phyloP scores from a whole-genome alignment of 2,113 vertebrate genomes.

The Callospermophilus lateralis region DNA sequence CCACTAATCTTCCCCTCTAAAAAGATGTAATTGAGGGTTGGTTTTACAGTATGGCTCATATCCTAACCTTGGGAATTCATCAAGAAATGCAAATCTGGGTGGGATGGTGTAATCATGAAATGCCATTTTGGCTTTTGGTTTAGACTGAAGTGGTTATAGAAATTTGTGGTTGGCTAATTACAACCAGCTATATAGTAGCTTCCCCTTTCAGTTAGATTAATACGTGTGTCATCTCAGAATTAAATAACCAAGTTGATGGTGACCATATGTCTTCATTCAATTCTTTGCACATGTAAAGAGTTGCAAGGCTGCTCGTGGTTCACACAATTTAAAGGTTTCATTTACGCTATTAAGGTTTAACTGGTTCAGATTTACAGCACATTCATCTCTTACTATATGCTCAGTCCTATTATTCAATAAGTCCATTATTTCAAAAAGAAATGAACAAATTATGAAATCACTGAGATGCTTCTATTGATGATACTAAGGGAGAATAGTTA shows the following conservation, averaged over 20 bases:
- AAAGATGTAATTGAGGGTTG: slow-evolving; percentile 89
- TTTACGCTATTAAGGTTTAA: slow-evolving; percentile 75
- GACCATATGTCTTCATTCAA: slow-evolving; percentile 87
- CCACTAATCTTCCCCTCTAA: slow-evolving; percentile 88
- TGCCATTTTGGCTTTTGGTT: slow-evolving; percentile 86
- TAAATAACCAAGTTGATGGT: slow-evolving; percentile 87
- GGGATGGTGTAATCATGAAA: slow-evolving; percentile 86
- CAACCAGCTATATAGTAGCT: slow-evolving; percentile 87
- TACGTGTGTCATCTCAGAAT: slow-evolving; percentile 87
- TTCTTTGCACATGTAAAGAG: slow-evolving; percentile 75
- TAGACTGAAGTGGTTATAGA: slow-evolving; percentile 84
- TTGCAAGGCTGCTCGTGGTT: slow-evolving; percentile 77
- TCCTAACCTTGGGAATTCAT: slow-evolving; percentile 89
- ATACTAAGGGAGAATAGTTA: not conserved
- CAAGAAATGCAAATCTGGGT: slow-evolving; percentile 86
- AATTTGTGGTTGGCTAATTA: slow-evolving; percentile 88
- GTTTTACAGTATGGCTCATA: slow-evolving; percentile 87
- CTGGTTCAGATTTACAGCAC: slow-evolving; percentile 69
- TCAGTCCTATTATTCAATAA: not conserved
- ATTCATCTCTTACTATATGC: slow-evolving; percentile 1
- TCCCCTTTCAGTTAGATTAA: slow-evolving; percentile 87
- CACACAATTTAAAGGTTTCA: slow-evolving; percentile 76
- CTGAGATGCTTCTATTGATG: not conserved
- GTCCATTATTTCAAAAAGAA: slow-evolving; percentile 47
- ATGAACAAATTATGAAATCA: slow-evolving; percentile 56